These are phyloP conservation scores for Pao palembangensis DNA, from an alignment of 2,113 vertebrate genomes.

Conservation along the genomic window DNA sequence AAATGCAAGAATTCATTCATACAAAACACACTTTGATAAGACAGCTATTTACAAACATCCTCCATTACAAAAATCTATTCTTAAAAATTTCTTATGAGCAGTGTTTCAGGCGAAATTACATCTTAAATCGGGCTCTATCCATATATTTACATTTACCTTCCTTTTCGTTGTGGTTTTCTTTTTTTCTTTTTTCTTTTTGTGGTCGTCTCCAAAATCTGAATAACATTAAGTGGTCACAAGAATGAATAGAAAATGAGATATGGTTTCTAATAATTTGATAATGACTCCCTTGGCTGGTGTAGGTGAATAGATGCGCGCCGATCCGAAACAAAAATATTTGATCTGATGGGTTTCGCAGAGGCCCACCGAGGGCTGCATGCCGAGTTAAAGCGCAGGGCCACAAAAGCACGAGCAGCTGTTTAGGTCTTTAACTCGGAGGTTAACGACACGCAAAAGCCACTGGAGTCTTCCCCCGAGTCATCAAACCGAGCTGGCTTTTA, in stretches of 20 bases:
- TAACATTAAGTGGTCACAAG: slow-evolving; percentile 63
- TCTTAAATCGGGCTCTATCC: slow-evolving; percentile 74
- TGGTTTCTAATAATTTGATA: slow-evolving; percentile 64
- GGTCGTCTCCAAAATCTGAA: slow-evolving; percentile 42
- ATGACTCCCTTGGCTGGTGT: slow-evolving; percentile 70
- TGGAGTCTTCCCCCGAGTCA: slow-evolving; percentile 50
- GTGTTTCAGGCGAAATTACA: slow-evolving; percentile 77
- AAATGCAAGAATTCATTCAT: slow-evolving; percentile 76
- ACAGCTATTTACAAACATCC: slow-evolving; percentile 79
- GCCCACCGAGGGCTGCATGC: slow-evolving; percentile 58
- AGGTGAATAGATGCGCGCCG: slow-evolving; percentile 53
- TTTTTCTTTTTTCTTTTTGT: slow-evolving; percentile 22
- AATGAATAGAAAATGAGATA: slow-evolving; percentile 63
- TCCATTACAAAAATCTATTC: slow-evolving; percentile 80
- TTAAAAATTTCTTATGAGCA: slow-evolving; percentile 71
- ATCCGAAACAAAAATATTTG: slow-evolving; percentile 70
- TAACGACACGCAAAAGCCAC: slow-evolving; percentile 63
- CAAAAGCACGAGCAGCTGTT: slow-evolving; percentile 67
- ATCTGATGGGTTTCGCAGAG: slow-evolving; percentile 68
- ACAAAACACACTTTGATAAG: slow-evolving; percentile 90
- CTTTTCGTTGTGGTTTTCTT: slow-evolving; percentile 33
- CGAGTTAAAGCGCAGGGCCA: slow-evolving; percentile 64
- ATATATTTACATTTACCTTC: slow-evolving; percentile 76
- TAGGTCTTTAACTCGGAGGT: slow-evolving; percentile 65
- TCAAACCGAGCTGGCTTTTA: slow-evolving; percentile 56